Percentiles rank a stretch among this genome's conserved stretches.
These are phyloP conservation scores for Orientallactaga sibirica DNA, from an alignment of 2,797 vertebrate genomes.

Conservation along the genomic window DNA sequence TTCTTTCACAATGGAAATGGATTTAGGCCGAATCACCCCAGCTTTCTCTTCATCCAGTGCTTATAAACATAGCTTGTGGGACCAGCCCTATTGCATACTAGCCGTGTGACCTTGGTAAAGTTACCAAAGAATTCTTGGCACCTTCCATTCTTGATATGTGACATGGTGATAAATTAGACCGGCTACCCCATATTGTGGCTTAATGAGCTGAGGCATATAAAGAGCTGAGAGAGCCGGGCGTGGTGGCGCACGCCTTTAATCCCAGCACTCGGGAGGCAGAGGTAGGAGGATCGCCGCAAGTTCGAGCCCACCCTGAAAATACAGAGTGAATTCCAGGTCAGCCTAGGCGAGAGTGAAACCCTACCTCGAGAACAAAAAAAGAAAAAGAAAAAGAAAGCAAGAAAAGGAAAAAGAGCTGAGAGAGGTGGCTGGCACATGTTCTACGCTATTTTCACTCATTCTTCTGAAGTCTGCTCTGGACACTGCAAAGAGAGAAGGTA, in stretches of 20 bases:
- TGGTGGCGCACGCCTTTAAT: too few species aligned
- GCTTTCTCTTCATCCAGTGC: neutral
- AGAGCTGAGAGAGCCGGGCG: neutral
- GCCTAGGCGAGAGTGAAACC: too few species aligned
- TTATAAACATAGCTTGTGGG: neutral
- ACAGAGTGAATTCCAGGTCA: too few species aligned
- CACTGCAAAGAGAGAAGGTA: neutral
- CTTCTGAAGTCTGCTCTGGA: slow-evolving; percentile 32
- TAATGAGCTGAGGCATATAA: neutral
- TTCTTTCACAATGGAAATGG: slow-evolving; percentile 14
- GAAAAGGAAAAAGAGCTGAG: too few species aligned
- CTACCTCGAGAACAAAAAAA: too few species aligned
- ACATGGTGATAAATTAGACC: neutral
- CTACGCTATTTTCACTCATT: neutral
- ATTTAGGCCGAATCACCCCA: slow-evolving; percentile 55
- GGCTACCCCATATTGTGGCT: neutral
- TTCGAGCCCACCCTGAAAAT: too few species aligned
- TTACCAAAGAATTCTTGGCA: slow-evolving; percentile 12
- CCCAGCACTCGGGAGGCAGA: too few species aligned
- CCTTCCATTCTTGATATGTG: neutral
- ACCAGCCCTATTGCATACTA: neutral
- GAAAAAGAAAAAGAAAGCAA: too few species aligned
- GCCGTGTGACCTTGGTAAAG: neutral
- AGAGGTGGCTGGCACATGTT: neutral
- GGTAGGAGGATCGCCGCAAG: too few species aligned